Percentiles rank a stretch among this genome's conserved stretches.
phyloP scores from a whole-genome alignment of 2,888 invertebrate species.

The Latheticus oryzae region DNA sequence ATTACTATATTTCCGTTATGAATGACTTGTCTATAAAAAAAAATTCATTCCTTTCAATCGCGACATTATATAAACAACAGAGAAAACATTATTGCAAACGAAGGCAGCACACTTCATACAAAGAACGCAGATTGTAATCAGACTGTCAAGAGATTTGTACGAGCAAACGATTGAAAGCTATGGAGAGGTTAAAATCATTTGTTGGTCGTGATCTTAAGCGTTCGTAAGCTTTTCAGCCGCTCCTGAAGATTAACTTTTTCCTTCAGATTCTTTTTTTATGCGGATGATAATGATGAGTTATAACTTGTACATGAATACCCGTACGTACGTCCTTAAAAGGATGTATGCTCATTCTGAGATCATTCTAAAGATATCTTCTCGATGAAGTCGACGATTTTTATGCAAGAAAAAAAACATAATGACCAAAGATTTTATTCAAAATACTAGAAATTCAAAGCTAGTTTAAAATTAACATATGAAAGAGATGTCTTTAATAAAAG shows the following conservation, averaged over 20 bases:
- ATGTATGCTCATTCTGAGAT: no score
- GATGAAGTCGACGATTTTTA: no score
- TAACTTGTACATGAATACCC: no score
- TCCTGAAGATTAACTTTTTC: conserved; percentile 24
- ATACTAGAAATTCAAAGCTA: no score
- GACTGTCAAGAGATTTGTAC: conserved; percentile 40
- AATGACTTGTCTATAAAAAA: conserved; percentile 9
- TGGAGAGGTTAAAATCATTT: conserved; percentile 46
- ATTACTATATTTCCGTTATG: conserved; percentile 27
- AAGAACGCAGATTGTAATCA: conserved; percentile 49
- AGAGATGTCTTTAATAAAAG: no score
- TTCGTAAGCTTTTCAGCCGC: conserved; percentile 13
- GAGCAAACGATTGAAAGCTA: conserved; percentile 43
- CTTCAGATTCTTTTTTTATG: conserved; percentile 25
- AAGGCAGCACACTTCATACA: conserved; percentile 4
- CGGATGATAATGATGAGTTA: conserved; percentile 7
- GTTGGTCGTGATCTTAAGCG: conserved; percentile 44
- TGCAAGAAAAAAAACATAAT: no score
- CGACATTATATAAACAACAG: conserved; percentile 8
- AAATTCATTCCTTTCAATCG: conserved; percentile 9
- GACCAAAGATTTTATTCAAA: no score
- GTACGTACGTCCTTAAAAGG: no score
- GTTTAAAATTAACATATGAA: no score
- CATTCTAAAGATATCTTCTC: no score
- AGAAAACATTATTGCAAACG: conserved; percentile 1